A percentile compares a stretch with the other conserved stretches of the same genome.
Conservation (phyloP, 2,888 invertebrate species). For the Sesamia inferens region DNA sequence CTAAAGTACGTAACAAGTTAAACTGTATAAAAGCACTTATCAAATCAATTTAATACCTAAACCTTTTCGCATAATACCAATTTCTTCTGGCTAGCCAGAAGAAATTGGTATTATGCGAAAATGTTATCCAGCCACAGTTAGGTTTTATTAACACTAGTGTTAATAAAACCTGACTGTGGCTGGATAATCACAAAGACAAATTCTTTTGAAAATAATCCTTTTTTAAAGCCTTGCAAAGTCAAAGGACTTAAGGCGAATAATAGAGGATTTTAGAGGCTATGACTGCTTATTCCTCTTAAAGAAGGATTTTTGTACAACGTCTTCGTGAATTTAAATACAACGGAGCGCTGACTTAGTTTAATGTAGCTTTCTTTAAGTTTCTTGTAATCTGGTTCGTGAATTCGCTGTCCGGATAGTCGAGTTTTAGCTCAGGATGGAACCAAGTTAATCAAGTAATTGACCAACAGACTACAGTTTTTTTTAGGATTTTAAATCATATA, state of each 20-base stretch:
- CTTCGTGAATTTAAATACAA: slow-evolving; percentile 27
- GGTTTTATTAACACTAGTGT: slow-evolving; percentile 6
- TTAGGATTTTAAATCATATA: too few species aligned
- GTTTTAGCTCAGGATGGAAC: not conserved
- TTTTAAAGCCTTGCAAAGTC: slow-evolving; percentile 15
- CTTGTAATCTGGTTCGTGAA: slow-evolving; percentile 3
- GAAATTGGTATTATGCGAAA: too few species aligned
- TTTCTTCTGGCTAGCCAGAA: not conserved
- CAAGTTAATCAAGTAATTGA: not conserved
- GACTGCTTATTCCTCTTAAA: slow-evolving; percentile 9
- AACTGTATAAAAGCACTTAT: not conserved
- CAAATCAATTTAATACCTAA: not conserved
- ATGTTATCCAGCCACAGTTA: not conserved
- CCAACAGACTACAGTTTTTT: too few species aligned
- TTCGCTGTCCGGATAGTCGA: not conserved
- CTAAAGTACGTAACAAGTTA: too few species aligned
- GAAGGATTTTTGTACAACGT: slow-evolving; percentile 16
- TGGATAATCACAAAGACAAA: not conserved
- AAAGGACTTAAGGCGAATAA: slow-evolving; percentile 34
- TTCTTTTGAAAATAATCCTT: slow-evolving; percentile 11
- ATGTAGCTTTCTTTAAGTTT: slow-evolving; percentile 10
- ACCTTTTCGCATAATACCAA: not conserved
- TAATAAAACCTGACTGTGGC: not conserved
- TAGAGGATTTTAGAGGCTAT: slow-evolving; percentile 8
- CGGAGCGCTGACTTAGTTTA: slow-evolving; percentile 9